Conservation (phyloP, 1,140 invertebrate species). For the Microplitis demolitor region DNA sequence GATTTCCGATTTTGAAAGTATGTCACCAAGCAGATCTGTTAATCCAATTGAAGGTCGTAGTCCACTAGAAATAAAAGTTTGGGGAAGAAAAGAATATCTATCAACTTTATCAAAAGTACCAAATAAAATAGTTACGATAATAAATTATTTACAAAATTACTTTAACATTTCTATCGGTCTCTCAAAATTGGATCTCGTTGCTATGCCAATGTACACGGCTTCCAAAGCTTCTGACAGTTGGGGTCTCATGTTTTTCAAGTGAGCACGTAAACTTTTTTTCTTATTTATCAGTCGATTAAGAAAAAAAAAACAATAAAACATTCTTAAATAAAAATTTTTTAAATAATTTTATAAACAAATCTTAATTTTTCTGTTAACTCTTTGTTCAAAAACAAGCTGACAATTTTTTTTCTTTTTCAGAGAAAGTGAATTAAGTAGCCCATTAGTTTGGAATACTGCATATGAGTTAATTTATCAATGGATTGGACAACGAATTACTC, state of each 20-base stretch:
- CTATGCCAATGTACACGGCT: slow-evolving; percentile 79
- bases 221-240: slow-evolving; percentile 74
- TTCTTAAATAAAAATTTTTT: not conserved
- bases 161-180: slow-evolving; percentile 75
- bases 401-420: slow-evolving; percentile 54
- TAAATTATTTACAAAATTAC: slow-evolving; percentile 72
- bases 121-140: slow-evolving; percentile 66
- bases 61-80: slow-evolving; percentile 66
- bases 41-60: slow-evolving; percentile 48
- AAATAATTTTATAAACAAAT: not conserved
- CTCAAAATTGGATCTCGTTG: slow-evolving; percentile 79
- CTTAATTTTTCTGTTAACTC: not conserved
- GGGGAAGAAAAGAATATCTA: slow-evolving; percentile 73
- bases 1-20: slow-evolving; percentile 72
- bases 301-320: not conserved
- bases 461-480: slow-evolving; percentile 76
- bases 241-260: slow-evolving; percentile 80
- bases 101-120: slow-evolving; percentile 68
- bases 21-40: slow-evolving; percentile 40
- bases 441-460: slow-evolving; percentile 66
- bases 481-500: slow-evolving; percentile 75
- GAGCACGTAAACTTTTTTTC: slow-evolving; percentile 37
- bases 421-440: slow-evolving; percentile 70
- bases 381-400: not conserved
- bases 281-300: too few relatives aligned